Base-by-base conservation (phyloP, 92 coral and sea anemone species). In the Porites evermanni region DNA sequence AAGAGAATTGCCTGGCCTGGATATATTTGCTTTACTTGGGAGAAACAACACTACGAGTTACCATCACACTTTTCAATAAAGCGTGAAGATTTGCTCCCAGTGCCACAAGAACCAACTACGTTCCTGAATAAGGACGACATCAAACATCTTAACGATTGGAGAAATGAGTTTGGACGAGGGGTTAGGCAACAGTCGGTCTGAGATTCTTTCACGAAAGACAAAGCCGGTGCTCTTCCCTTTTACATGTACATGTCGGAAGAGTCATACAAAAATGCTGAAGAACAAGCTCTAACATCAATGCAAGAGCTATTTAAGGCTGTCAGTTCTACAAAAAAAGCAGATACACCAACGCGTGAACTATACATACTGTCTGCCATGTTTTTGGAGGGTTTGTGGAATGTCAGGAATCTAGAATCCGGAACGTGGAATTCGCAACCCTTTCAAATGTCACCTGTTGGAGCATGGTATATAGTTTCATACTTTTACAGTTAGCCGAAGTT, bases 1-100 rank as follows among this genome's bases (percentile, higher is more conserved):
- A 86, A 69, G 76, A 79, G 72, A 66, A 86, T 86, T 86, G 90
- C 90, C 67, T 86, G 85, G 90, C 90, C 90, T 86, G 90, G 90
- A 29, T 86, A 86, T 66, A 86, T 87, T 24, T 87, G 83, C 90
- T 87, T 87, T 79, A 87, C 90, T 69, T 19, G 70, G 23, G 85
- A 86, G 69, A 86, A 86, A 78, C 68, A 77, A 78, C 54, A 78
- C 76, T 85, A 85, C 54, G 89, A 85, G 89, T 77, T 85, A 17
- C 76, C 76, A 44, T 72, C 76, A 38, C 56, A 79, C 85, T 80
- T 64, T 72, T 70, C 87, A 56, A 86, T 87, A 61, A 87, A 72
- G 24, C 79, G 79, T 73, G 91, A 87, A 80, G 91, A 87, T 63
- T 87, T 87, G 82, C 91, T 64, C 82, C 91, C 61, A 8, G 81